Base-by-base conservation (phyloP, 2,113 vertebrate species). In the Desmodus rotundus region DNA sequence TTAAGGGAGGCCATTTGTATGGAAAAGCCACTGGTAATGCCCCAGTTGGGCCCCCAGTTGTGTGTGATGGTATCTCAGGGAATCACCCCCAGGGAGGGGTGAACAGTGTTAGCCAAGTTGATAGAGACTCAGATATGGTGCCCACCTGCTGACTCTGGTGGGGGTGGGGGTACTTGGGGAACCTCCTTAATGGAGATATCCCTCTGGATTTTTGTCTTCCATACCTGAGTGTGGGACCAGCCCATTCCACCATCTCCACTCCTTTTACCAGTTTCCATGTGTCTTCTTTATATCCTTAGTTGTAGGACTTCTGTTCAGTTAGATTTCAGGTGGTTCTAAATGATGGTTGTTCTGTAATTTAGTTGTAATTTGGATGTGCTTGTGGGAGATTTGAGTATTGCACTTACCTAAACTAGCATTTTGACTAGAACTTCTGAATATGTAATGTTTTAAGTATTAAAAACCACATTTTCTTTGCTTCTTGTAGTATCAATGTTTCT, bases 381-480 rank as follows among this genome's bases (percentile, higher is more conserved):
- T 76, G 33, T 76, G 73, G 73, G 73, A 76, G 28, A 76, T 50
- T 47, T 20, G 73, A 76, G 73, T 76, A n/a, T 28, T 31, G 31
- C 31, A 76, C 47, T 76, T 50, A 76, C 73, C 45, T 76, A 76
- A 19, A 31, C 28, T 9, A n/a, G 28, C 28, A 76, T 76, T 43
- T 76, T 45, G 73, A 33, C 73, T 16, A 4, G 9, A 76, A 50
- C 9, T n/a, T 50, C 45, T 89, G 77, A 86, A 65, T 93, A 93
- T 74, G 5, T 77, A 72, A 52, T 93, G 20, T 50, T 93, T 96
- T 88, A 96, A 82, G 83, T 93, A 84, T 86, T 78, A 86, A 11
- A 80, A 85, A 87, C 38, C n/a, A 86, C 45, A 47, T 89, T 97
- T 92, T 36, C 36, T 91, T 86, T 89, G 22, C 45, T 87, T 85